phyloP scores from a whole-genome alignment of 1,140 invertebrate genomes.

The Drosophila lacertosa region DNA sequence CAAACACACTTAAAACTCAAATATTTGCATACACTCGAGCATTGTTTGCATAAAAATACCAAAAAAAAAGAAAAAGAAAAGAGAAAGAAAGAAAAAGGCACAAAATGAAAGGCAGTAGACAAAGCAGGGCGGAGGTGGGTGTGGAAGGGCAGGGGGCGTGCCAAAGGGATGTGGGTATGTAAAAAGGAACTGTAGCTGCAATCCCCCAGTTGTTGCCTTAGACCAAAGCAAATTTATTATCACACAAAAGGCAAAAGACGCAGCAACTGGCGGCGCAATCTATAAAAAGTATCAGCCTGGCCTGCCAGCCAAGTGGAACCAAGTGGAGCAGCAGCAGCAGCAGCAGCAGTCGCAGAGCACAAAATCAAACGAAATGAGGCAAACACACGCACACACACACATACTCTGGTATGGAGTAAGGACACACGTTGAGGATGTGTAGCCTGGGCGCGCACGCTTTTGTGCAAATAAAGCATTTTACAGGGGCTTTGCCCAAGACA shows the following conservation, averaged over 20 bases:
- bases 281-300: slow-evolving; percentile 62
- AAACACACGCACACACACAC: slow-evolving; percentile 36
- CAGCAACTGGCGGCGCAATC: slow-evolving; percentile 58
- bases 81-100: slow-evolving; percentile 22
- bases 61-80: slow-evolving; percentile 53
- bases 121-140: too few species aligned
- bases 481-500: slow-evolving; percentile 28
- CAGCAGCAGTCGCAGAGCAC: slow-evolving; percentile 45
- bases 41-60: slow-evolving; percentile 82
- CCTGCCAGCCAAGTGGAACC: slow-evolving; percentile 8
- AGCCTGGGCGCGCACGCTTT: slow-evolving; percentile 58
- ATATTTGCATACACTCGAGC: slow-evolving; percentile 81
- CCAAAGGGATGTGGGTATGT: neutral
- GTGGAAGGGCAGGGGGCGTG: neutral
- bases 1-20: slow-evolving; percentile 82
- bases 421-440: slow-evolving; percentile 44
- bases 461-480: slow-evolving; percentile 73
- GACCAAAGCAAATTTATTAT: slow-evolving; percentile 82
- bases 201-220: slow-evolving; percentile 70
- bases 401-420: too few species aligned
- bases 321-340: slow-evolving; percentile 34
- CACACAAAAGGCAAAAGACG: slow-evolving; percentile 71
- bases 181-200: slow-evolving; percentile 47
- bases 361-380: slow-evolving; percentile 81
- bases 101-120: slow-evolving; percentile 65